phyloP scores from a whole-genome alignment of 2,797 vertebrate genomes.

The Cyclopterus lumpus region DNA sequence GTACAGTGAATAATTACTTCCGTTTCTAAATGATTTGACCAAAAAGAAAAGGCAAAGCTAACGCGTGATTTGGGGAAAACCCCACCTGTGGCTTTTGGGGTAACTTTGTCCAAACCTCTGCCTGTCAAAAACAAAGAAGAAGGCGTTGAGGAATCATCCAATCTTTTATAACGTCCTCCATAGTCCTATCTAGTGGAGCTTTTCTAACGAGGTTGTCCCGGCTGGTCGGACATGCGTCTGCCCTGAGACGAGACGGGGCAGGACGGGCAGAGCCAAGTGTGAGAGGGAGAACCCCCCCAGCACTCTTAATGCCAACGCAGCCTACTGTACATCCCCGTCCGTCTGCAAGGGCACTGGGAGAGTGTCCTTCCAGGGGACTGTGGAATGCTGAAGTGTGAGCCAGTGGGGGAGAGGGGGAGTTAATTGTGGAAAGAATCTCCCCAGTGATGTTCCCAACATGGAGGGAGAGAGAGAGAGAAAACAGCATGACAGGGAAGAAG shows the following conservation, averaged over 20 bases:
- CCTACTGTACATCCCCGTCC: conserved; percentile 41
- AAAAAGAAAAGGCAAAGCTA: neutral
- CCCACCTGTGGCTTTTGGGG: conserved; percentile 54
- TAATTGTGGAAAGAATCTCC: conserved; percentile 83
- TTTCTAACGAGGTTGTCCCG: conserved; percentile 20
- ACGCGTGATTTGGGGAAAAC: neutral
- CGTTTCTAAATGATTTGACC: neutral
- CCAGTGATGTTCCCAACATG: conserved; percentile 73
- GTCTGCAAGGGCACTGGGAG: conserved; percentile 60
- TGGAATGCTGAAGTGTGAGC: conserved; percentile 74
- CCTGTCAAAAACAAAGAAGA: neutral
- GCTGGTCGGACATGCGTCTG: conserved; percentile 37
- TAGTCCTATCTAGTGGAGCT: too few relatives aligned
- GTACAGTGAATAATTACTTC: neutral
- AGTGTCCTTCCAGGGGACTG: conserved; percentile 66
- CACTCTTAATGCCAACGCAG: conserved; percentile 41
- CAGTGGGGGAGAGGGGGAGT: conserved; percentile 71
- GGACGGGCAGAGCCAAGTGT: conserved; percentile 29
- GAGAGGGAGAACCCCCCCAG: conserved; percentile 2
- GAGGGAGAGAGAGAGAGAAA: conserved; percentile 40
- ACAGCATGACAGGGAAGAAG: conserved; percentile 1
- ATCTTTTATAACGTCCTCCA: neutral
- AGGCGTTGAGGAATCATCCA: neutral
- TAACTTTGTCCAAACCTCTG: neutral
- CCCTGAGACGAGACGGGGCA: conserved; percentile 18